Conservation (phyloP, 2,113 vertebrate species). For the Phocoena sinus region DNA sequence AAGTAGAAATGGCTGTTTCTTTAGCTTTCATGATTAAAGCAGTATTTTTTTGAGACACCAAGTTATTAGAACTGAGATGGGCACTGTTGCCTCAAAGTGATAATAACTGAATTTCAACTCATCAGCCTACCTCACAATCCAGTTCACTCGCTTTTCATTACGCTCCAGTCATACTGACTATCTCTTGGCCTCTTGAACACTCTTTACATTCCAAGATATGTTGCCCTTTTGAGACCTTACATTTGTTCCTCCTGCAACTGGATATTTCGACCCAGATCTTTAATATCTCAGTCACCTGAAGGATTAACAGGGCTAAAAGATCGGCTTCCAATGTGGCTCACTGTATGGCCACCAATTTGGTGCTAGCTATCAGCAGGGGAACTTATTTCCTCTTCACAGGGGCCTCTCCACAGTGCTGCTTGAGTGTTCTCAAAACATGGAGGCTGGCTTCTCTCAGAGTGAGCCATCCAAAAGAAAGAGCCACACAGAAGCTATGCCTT, state of each 20-base stretch:
- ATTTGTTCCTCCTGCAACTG: background rate
- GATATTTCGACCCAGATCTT: background rate
- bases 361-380: background rate
- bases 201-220: background rate
- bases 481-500: background rate
- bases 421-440: background rate
- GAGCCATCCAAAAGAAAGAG: background rate
- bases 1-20: constrained; percentile 54
- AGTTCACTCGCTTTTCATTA: background rate
- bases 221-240: background rate
- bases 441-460: background rate
- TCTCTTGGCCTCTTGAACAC: background rate
- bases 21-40: constrained; percentile 46
- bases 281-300: background rate
- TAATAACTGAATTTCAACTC: constrained; percentile 2
- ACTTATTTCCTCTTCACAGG: background rate
- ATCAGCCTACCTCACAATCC: background rate
- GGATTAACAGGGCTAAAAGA: background rate
- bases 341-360: background rate
- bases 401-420: background rate
- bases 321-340: background rate
- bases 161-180: background rate
- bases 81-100: constrained; percentile 23
- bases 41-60: background rate
- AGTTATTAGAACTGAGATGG: constrained; percentile 35